These are phyloP conservation scores for Ectemnius cavifrons DNA, from an alignment of 2,888 invertebrate species.

Conservation along the genomic window DNA sequence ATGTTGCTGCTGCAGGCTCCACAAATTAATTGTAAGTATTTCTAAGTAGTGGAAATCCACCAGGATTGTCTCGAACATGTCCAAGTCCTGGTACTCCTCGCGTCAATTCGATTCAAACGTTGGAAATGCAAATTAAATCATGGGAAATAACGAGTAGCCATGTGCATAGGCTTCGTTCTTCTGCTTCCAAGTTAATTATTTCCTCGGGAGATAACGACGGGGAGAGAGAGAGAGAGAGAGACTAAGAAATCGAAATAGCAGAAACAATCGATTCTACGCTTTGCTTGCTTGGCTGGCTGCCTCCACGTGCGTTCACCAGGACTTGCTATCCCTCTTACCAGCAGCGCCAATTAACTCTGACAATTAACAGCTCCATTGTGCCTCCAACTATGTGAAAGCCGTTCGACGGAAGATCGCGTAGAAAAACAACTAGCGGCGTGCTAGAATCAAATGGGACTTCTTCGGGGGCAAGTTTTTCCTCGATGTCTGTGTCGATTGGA, in stretches of 20 bases:
- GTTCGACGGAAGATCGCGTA: no score
- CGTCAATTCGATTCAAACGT: neutral
- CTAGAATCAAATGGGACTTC: no score
- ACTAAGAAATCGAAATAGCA: neutral
- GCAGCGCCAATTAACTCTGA: conserved; percentile 56
- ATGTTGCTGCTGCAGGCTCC: neutral
- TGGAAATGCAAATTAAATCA: neutral
- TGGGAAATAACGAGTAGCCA: neutral
- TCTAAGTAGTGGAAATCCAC: neutral
- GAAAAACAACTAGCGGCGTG: no score
- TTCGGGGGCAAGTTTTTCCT: conserved; percentile 22
- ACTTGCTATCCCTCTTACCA: conserved; percentile 15
- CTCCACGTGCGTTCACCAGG: no score
- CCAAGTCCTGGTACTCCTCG: neutral
- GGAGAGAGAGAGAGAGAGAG: neutral
- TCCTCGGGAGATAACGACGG: neutral
- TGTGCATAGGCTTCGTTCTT: neutral
- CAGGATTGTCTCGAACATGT: neutral
- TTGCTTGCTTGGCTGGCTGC: no score
- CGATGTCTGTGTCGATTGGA: conserved; percentile 17
- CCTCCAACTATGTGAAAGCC: no score
- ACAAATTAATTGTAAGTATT: neutral
- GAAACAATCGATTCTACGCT: conserved; percentile 1
- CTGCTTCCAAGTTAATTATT: conserved; percentile 2
- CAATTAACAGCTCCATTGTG: conserved; percentile 59